Base-by-base conservation (phyloP, 2,113 vertebrate species). In the Xiphophorus maculatus region DNA sequence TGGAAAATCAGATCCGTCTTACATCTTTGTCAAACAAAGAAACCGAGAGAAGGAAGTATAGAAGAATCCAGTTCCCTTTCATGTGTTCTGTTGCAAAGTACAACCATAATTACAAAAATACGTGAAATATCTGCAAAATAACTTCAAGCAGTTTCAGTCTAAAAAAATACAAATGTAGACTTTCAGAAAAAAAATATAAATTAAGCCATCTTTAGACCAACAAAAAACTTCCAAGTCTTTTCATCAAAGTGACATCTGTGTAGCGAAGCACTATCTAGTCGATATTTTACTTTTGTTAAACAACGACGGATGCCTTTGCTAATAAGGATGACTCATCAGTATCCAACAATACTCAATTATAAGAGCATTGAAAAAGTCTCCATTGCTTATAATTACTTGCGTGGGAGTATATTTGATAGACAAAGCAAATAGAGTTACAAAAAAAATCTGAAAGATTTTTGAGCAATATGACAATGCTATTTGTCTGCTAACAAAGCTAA, bases 21-120 rank as follows among this genome's bases (percentile, higher is more conserved):
- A 71, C 73, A 71, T 85, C 44, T 75, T 66, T 71, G 75, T 42
- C 65, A 73, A 84, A 84, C 30, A 80, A 71, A 0, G 32, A 42
- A 66, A 30, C 54, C 29, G n/a, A 88, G 48, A 80, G 19, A 73
- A 42, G n/a, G 14, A 68, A 35, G 63, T 74, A 63, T 76, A 83
- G 81, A 84, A 10, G 4, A 80, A 88, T 80, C 75, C 9, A 12
- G 35, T 0, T 17, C 12, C 60, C 35, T 25, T 83, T 51, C 8
- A 22, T 63, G 25, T 29, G 35, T 58, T 48, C 1, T 1, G 1
- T n/a, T 67, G 4, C 64, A 14, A 63, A 30, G 10, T 44, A 11
- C 13, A 0, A 0, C 19, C 2, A 19, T 22, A 48, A 0, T 66
- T 70, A 19, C 5, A 48, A 6, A 48, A n/a, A 58, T 25, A 58